Conservation (phyloP, 2,113 vertebrate genomes). For the Chiloscyllium plagiosum region DNA sequence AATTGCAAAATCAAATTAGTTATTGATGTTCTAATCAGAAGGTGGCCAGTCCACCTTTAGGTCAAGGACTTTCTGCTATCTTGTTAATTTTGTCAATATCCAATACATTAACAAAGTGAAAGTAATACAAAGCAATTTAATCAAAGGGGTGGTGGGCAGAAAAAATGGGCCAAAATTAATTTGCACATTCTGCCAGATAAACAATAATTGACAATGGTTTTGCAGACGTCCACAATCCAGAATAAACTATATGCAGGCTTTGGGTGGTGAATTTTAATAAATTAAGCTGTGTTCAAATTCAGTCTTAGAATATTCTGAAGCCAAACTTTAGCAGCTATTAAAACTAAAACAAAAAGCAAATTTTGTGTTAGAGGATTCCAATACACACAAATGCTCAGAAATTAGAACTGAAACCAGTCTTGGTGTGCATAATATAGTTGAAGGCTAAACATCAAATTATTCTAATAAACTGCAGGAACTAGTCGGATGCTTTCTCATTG, state of each 20-base stretch:
- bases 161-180: not conserved
- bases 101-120: not conserved
- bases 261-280: not conserved
- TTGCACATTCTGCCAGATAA: not conserved
- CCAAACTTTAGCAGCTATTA: not conserved
- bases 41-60: not conserved
- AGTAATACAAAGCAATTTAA: not conserved
- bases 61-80: not conserved
- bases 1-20: not conserved
- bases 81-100: not conserved
- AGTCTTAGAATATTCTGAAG: not conserved
- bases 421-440: not conserved
- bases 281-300: not conserved
- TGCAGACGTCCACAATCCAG: not conserved
- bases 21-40: constrained; percentile 1
- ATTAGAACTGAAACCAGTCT: not conserved
- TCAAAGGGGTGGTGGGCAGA: not conserved
- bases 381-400: not conserved
- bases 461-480: not conserved
- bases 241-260: not conserved
- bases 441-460: not conserved
- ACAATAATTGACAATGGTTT: not conserved
- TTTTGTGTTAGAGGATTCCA: not conserved
- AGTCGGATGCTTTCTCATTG: not conserved
- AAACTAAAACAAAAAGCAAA: not conserved